phyloP scores from a whole-genome alignment of 2,888 invertebrate species.

The Leptarthrus brevirostris region DNA sequence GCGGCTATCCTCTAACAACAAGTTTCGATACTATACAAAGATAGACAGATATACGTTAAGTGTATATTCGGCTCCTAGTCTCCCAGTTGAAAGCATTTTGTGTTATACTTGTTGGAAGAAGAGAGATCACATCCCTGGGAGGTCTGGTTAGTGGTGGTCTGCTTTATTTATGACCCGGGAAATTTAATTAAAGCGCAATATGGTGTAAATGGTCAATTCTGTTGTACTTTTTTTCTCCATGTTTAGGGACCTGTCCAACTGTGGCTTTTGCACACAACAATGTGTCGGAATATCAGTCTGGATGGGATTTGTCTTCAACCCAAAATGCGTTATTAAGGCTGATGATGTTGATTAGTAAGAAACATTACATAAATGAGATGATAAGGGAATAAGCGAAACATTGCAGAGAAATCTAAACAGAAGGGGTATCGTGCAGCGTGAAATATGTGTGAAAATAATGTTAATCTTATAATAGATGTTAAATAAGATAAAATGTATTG shows the following conservation, averaged over 20 bases:
- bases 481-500: too few species aligned
- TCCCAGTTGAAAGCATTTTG: not conserved
- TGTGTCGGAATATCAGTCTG: constrained; percentile 4
- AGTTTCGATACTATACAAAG: not conserved
- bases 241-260: constrained; percentile 31
- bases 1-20: not conserved
- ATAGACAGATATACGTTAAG: not conserved
- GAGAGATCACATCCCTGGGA: constrained; percentile 28
- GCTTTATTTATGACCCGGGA: constrained; percentile 48
- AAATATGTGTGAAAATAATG: too few species aligned
- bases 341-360: constrained; percentile 31
- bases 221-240: constrained; percentile 20
- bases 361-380: constrained; percentile 10
- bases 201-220: constrained; percentile 43
- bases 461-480: too few species aligned
- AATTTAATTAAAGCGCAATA: constrained; percentile 50
- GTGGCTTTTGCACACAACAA: constrained; percentile 26
- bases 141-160: constrained; percentile 13
- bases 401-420: too few species aligned
- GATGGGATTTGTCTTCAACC: constrained; percentile 24
- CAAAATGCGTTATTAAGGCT: constrained; percentile 29
- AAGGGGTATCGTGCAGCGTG: too few species aligned
- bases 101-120: constrained; percentile 10
- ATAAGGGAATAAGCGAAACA: not conserved
- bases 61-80: not conserved